Percentiles rank a stretch among this genome's conserved stretches.
phyloP scores from a whole-genome alignment of 2,113 vertebrate species.

The Phyllostomus discolor region DNA sequence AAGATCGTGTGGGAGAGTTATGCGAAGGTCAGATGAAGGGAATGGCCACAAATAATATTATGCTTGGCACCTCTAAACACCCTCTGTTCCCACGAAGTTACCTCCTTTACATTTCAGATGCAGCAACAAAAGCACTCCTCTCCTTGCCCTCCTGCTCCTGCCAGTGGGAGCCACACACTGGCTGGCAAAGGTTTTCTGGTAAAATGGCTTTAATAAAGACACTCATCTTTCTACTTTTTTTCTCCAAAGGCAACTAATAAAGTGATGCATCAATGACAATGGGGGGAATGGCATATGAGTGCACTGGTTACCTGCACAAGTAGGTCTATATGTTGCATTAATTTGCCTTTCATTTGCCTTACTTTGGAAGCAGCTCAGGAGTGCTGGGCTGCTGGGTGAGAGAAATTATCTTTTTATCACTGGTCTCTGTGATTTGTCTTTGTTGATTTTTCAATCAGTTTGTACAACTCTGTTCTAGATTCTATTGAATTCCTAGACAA shows the following conservation, averaged over 20 bases:
- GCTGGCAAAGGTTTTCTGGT: constrained; percentile 39
- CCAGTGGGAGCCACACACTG: not conserved
- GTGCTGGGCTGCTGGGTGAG: not conserved
- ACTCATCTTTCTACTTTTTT: not conserved
- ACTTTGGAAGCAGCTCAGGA: not conserved
- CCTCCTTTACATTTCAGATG: constrained; percentile 41
- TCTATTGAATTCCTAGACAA: constrained; percentile 37
- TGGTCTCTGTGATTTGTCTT: constrained; percentile 55
- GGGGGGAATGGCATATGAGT: not conserved
- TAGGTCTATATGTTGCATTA: not conserved
- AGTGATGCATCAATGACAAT: not conserved
- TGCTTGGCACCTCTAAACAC: constrained; percentile 11
- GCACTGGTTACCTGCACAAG: not conserved
- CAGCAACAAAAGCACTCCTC: not conserved
- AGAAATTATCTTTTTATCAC: constrained; percentile 12
- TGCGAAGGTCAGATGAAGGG: constrained; percentile 40
- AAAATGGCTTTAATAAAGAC: not conserved
- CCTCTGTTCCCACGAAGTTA: constrained; percentile 20
- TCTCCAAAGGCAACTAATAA: constrained; percentile 37
- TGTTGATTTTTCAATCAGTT: constrained; percentile 53
- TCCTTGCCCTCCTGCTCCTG: not conserved
- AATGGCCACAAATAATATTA: constrained; percentile 31
- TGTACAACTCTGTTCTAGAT: constrained; percentile 45
- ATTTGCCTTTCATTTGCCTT: not conserved
- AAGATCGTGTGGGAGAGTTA: not conserved